Evolutionary conservation across 2,888 invertebrate species (phyloP).

Genomic region (Lithosia quadra): DNA sequence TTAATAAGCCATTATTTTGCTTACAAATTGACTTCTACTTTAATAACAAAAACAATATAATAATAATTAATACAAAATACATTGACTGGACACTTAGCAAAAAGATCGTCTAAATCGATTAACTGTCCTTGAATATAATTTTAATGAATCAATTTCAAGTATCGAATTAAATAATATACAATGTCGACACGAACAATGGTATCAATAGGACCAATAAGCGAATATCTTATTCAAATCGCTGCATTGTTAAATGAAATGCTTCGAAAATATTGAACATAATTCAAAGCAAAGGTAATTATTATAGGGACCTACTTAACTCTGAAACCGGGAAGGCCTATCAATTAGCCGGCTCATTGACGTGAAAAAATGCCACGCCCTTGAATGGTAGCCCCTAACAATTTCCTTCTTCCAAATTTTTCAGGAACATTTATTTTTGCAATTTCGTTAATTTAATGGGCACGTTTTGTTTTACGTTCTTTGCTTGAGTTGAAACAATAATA

Average conservation of each 20-base stretch:
- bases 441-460: conserved; percentile 40
- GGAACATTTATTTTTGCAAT: conserved; percentile 41
- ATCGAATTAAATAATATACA: background rate
- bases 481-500: background rate
- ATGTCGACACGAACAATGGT: background rate
- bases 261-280: background rate
- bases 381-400: conserved; percentile 49
- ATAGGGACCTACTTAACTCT: conserved; percentile 31
- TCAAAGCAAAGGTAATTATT: conserved; percentile 16
- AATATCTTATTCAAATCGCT: background rate
- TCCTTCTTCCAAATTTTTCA: conserved; percentile 40
- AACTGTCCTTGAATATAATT: background rate
- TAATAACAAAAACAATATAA: no score
- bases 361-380: conserved; percentile 47
- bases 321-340: conserved; percentile 58
- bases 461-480: conserved; percentile 28
- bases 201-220: background rate
- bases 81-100: no score
- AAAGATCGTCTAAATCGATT: background rate
- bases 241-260: background rate
- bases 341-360: conserved; percentile 64
- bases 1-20: no score
- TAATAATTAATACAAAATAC: no score
- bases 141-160: background rate
- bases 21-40: no score